Evolutionary conservation across 2,888 invertebrate genomes (phyloP).

Genomic region (Strigamia transsilvanica): DNA sequence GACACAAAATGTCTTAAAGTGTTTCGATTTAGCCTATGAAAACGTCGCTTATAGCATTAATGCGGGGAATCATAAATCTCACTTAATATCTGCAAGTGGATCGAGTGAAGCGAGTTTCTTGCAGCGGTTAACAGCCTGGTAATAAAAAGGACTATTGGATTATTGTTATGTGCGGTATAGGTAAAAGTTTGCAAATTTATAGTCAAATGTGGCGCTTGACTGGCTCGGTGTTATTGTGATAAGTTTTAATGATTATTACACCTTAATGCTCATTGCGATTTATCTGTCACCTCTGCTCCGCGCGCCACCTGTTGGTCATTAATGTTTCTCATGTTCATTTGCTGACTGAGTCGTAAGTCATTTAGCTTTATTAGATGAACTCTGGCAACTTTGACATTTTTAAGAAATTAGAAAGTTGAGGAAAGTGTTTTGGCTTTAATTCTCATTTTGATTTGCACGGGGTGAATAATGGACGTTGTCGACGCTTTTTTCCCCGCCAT

Average conservation of each 20-base stretch:
- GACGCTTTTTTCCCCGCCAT: neutral
- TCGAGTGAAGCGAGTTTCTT: neutral
- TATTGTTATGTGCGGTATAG: neutral
- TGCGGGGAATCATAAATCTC: neutral
- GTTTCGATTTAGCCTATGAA: neutral
- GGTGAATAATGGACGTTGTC: conserved; percentile 15
- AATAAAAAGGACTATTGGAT: neutral
- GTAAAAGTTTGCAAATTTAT: conserved; percentile 14
- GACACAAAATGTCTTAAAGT: neutral
- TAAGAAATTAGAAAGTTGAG: neutral
- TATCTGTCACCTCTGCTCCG: conserved; percentile 22
- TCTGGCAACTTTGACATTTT: neutral
- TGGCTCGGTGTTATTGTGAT: conserved; percentile 18
- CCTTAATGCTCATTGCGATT: neutral
- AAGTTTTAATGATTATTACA: conserved; percentile 39
- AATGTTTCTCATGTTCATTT: conserved; percentile 23
- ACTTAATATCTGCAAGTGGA: neutral
- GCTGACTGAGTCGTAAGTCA: neutral
- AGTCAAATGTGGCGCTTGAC: neutral
- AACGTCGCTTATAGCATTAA: neutral
- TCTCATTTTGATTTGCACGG: neutral
- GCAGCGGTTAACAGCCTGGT: neutral
- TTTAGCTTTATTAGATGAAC: conserved; percentile 26
- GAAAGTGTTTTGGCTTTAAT: neutral
- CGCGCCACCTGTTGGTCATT: conserved; percentile 35